Evolutionary conservation across 2,113 vertebrate species (phyloP).

Genomic region (Myrmophylax atrothorax): DNA sequence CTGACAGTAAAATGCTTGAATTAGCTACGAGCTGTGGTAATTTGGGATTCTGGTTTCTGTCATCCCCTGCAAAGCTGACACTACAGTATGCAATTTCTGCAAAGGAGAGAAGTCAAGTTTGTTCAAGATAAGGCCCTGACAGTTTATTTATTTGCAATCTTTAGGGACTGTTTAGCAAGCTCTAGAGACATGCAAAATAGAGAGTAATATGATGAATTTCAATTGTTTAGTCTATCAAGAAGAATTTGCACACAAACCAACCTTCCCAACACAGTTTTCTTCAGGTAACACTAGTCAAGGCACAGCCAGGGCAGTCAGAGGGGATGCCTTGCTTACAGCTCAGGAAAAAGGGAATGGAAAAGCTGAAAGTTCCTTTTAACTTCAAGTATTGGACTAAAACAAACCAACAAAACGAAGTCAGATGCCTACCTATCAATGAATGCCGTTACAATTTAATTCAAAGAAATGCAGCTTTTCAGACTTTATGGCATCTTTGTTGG

Average conservation of each 20-base stretch:
- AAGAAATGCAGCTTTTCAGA: neutral
- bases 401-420: neutral
- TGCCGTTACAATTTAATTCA: neutral
- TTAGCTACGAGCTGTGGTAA: neutral
- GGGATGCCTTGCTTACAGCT: neutral
- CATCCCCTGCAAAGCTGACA: neutral
- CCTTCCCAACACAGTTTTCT: neutral
- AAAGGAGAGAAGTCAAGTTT: neutral
- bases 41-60: conserved; percentile 25
- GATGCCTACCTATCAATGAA: neutral
- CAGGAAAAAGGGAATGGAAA: neutral
- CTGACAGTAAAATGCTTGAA: neutral
- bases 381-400: neutral
- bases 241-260: neutral
- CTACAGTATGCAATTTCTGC: neutral
- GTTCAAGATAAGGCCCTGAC: conserved; percentile 6
- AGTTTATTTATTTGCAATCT: neutral
- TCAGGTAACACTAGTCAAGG: neutral
- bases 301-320: accelerated
- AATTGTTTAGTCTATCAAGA: neutral
- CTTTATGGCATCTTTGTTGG: neutral
- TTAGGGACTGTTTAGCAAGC: neutral
- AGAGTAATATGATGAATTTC: neutral
- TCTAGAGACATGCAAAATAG: neutral
- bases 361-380: neutral